Evolutionary conservation across 2,888 invertebrate genomes (phyloP), one percentile per base, ranked within the genome.

Genomic region (Drosophila paramelanica): DNA sequence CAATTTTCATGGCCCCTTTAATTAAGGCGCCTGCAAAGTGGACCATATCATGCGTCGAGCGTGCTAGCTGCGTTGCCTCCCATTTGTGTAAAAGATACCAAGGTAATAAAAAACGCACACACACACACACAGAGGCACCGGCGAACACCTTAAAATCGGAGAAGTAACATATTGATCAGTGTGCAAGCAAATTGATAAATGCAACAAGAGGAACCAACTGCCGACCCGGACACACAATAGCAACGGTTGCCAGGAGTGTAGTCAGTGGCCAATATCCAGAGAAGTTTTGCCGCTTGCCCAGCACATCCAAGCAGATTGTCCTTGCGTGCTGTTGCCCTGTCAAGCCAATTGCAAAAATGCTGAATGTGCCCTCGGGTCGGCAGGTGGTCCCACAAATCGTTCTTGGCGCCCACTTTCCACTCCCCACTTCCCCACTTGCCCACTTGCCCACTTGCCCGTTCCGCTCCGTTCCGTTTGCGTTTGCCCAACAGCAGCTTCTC

Each of bases 181-280:
- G 87, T 72, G 85, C 75, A 87, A 87, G 84, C 88, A 81, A 81
- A 81, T 81, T 87, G 81, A 74, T 81, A 67, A 81, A 69, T 86
- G 81, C 78, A 80, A 72, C 62, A 75, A 55, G 46, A 68, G 42
- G 14, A 8, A 13, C 23, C 55, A 36, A 17, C 13, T 13, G 7
- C 36, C 13, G 17, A 25, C 31, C 42, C 17, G 17, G 41, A 17
- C 10, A 17, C 41, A 51, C 61, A 73, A 52, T 50, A 53, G 57
- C 56, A 76, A 72, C 52, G 46, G 62, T 55, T 31, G 31, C 36
- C 27, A 61, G 43, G 45, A 13, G 33, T 1, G 36, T 5, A 13
- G 36, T 36, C 36, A 36, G 49, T 33, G 25, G 31, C 27, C 33
- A 61, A 49, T 41, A 13, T 25, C n/a, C 20, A n/a, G 23, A 5